These are phyloP conservation scores for Tenodera sinensis DNA, from an alignment of 2,888 invertebrate species.

Conservation along the genomic window DNA sequence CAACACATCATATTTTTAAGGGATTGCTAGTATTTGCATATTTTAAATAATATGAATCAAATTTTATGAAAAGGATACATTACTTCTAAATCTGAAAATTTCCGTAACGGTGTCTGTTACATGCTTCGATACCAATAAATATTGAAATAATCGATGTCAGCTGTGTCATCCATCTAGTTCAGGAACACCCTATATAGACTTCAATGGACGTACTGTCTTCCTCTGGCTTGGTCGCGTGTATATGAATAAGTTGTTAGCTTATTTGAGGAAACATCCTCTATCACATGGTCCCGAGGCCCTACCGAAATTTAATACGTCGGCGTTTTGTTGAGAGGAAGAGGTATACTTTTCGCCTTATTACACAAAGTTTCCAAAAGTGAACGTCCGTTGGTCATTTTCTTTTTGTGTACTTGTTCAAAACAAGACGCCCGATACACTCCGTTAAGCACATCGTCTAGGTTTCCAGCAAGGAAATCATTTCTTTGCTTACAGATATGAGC, in stretches of 20 bases:
- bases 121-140: too few species aligned
- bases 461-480: not conserved
- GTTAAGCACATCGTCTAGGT: not conserved
- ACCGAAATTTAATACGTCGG: not conserved
- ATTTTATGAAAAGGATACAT: too few species aligned
- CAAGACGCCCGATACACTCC: not conserved
- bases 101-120: too few species aligned
- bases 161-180: too few species aligned
- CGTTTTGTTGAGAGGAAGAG: not conserved
- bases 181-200: too few species aligned
- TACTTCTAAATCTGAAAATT: too few species aligned
- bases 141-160: too few species aligned
- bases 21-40: too few species aligned
- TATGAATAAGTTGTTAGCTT: not conserved
- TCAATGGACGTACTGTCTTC: not conserved
- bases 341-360: not conserved
- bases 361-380: not conserved
- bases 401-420: not conserved
- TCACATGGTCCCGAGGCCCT: not conserved
- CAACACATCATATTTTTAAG: too few species aligned
- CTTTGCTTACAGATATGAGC: not conserved
- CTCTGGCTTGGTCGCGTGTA: not conserved
- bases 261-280: not conserved
- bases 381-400: not conserved
- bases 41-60: too few species aligned